These are phyloP conservation scores for Sphinx pinastri DNA, from an alignment of 2,888 invertebrate genomes.

Conservation along the genomic window DNA sequence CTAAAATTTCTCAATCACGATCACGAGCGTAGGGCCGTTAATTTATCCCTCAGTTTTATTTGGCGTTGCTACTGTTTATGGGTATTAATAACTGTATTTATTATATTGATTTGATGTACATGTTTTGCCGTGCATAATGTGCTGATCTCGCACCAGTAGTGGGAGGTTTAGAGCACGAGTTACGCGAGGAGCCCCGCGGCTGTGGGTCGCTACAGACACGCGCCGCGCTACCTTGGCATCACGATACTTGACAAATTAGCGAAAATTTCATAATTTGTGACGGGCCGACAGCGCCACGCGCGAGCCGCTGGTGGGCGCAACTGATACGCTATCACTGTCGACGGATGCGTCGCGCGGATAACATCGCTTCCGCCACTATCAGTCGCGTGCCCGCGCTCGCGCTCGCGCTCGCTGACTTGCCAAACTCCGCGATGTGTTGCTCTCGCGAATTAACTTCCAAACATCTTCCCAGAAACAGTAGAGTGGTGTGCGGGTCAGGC, in stretches of 20 bases:
- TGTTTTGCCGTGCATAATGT: too few species aligned
- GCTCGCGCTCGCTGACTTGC: slow-evolving; percentile 17
- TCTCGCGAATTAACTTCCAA: not conserved
- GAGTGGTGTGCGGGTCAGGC: not conserved
- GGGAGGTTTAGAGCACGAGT: not conserved
- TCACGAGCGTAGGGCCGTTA: too few species aligned
- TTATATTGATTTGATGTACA: too few species aligned
- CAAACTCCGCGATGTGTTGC: not conserved
- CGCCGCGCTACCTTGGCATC: not conserved
- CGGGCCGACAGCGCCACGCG: not conserved
- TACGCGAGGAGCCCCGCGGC: slow-evolving; percentile 33
- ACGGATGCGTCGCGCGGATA: slow-evolving; percentile 51
- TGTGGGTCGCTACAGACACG: slow-evolving; percentile 5
- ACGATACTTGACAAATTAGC: too few species aligned
- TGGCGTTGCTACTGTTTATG: too few species aligned
- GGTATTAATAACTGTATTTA: too few species aligned
- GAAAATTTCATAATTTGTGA: too few species aligned
- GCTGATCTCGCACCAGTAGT: not conserved
- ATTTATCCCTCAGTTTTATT: too few species aligned
- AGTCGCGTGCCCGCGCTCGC: slow-evolving; percentile 39
- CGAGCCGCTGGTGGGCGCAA: slow-evolving; percentile 26
- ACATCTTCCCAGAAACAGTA: not conserved
- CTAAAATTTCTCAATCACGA: too few species aligned
- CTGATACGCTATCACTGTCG: slow-evolving; percentile 42
- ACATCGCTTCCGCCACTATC: slow-evolving; percentile 60